Conservation (phyloP, 2,888 invertebrate genomes). For the Trissolcus brochymenae region DNA sequence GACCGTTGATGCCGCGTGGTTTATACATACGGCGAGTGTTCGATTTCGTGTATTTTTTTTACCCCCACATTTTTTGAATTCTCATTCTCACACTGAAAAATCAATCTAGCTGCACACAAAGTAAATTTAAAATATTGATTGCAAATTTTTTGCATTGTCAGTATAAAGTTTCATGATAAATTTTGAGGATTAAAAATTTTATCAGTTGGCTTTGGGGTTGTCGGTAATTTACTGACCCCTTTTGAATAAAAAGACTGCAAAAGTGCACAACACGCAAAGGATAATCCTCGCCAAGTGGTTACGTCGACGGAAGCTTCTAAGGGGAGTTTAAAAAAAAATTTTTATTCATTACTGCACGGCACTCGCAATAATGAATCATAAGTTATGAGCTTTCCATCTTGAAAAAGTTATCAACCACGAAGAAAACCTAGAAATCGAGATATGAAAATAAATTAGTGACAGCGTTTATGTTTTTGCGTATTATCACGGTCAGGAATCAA, state of each 20-base stretch:
- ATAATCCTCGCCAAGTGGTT: conserved; percentile 25
- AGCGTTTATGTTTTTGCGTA: too few relatives aligned
- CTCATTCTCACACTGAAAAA: not conserved
- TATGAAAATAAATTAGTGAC: not conserved
- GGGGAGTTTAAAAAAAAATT: conserved; percentile 34
- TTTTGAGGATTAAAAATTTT: too few relatives aligned
- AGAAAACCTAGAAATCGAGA: too few relatives aligned
- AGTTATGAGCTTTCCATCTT: conserved; percentile 7
- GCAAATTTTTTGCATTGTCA: too few relatives aligned
- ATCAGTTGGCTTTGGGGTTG: too few relatives aligned
- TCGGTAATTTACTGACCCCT: too few relatives aligned
- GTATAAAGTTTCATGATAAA: too few relatives aligned
- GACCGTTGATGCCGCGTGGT: conserved; percentile 6
- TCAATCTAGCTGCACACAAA: not conserved
- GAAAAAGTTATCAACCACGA: too few relatives aligned
- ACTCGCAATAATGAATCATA: conserved; percentile 26
- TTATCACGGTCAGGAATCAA: not conserved
- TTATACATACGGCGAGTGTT: conserved; percentile 5
- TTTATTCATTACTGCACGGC: conserved; percentile 9
- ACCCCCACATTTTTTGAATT: not conserved
- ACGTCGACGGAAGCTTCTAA: too few relatives aligned
- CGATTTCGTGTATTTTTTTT: not conserved
- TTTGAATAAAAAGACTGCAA: not conserved
- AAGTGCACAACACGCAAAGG: conserved; percentile 28
- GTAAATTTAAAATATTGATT: not conserved